phyloP scores from a whole-genome alignment of 2,797 vertebrate genomes.

The Eremophila alpestris region DNA sequence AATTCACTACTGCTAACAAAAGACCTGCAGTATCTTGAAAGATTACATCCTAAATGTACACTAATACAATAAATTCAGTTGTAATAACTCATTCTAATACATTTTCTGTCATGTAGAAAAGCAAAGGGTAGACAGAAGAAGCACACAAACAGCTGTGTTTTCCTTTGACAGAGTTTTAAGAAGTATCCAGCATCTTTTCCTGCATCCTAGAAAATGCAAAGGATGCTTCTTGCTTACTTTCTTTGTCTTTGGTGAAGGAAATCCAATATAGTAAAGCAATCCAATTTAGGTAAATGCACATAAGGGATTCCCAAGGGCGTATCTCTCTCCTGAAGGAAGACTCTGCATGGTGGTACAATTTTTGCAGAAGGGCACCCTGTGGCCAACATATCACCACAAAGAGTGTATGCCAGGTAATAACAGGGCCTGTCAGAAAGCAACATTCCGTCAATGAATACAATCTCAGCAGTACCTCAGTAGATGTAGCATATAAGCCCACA shows the following conservation, averaged over 20 bases:
- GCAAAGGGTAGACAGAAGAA: neutral
- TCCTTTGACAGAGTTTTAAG: neutral
- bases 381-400: neutral
- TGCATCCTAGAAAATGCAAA: neutral
- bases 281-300: neutral
- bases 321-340: neutral
- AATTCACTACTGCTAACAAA: neutral
- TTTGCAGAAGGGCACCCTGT: neutral
- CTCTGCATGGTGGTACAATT: neutral
- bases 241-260: neutral
- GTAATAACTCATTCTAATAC: neutral
- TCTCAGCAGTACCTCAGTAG: neutral
- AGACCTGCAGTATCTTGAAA: neutral
- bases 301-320: neutral
- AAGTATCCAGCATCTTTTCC: neutral
- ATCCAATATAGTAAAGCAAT: neutral
- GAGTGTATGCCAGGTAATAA: neutral
- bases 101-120: neutral
- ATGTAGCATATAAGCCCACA: neutral
- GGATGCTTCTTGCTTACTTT: neutral
- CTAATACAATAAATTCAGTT: neutral
- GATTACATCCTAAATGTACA: neutral
- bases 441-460: neutral
- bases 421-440: conserved; percentile 1
- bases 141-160: neutral